These are phyloP conservation scores for Enteromius argenteus DNA, from an alignment of 2,797 vertebrate species.

Conservation along the genomic window DNA sequence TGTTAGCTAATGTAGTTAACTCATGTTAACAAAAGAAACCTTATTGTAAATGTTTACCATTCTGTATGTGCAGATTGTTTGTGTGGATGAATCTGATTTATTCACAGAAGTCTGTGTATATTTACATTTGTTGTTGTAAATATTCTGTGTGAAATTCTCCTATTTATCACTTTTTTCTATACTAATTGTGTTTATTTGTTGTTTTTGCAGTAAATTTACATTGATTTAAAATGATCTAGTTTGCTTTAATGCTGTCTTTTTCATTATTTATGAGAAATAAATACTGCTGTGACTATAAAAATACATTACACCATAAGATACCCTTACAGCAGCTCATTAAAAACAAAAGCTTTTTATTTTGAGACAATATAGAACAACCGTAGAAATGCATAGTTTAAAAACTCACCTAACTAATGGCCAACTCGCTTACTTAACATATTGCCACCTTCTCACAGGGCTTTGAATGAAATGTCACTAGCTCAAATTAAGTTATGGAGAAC, in stretches of 20 bases:
- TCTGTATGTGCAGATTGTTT: neutral
- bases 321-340: neutral
- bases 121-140: neutral
- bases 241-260: neutral
- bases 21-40: neutral
- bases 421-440: neutral
- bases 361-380: neutral
- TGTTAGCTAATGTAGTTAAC: neutral
- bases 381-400: neutral
- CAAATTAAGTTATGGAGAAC: neutral
- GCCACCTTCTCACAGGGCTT: neutral
- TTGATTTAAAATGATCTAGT: neutral
- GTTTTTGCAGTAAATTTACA: neutral
- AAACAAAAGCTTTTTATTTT: neutral
- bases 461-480: neutral
- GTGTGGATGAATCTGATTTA: neutral
- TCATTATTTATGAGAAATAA: conserved; percentile 1
- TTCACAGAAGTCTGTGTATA: neutral
- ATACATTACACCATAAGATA: neutral
- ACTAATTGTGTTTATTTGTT: neutral
- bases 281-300: neutral
- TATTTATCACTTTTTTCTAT: neutral
- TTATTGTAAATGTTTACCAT: neutral
- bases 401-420: neutral
- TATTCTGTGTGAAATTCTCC: neutral